phyloP scores from a whole-genome alignment of 2,113 vertebrate genomes.

The Blennius ocellaris region DNA sequence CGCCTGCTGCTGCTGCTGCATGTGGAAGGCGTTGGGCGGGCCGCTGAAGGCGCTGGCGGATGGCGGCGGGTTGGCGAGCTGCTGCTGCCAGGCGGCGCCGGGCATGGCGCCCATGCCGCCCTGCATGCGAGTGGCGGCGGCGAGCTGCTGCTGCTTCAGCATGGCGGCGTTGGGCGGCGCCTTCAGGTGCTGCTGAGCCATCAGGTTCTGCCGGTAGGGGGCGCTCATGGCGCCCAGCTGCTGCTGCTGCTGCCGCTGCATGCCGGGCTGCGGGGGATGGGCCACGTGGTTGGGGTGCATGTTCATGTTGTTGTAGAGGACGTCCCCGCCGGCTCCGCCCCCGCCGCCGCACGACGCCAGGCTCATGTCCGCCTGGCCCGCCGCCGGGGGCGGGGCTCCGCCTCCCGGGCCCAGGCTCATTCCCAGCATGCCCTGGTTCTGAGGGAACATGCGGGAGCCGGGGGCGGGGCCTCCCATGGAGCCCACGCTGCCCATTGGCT shows the following conservation, averaged over 20 bases:
- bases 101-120: conserved; percentile 65
- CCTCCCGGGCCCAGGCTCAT: conserved; percentile 85
- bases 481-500: conserved; percentile 86
- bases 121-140: conserved; percentile 81
- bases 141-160: conserved; percentile 88
- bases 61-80: conserved; percentile 84
- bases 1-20: conserved; percentile 87
- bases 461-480: conserved; percentile 87
- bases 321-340: conserved; percentile 82
- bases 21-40: conserved; percentile 84
- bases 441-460: conserved; percentile 89
- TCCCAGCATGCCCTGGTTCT: conserved; percentile 89
- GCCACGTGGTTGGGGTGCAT: conserved; percentile 79
- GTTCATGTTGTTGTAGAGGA: conserved; percentile 87
- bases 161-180: conserved; percentile 85
- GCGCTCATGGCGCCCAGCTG: conserved; percentile 81
- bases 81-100: conserved; percentile 89
- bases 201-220: conserved; percentile 88
- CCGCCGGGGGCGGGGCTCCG: conserved; percentile 80
- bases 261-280: conserved; percentile 65
- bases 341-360: conserved; percentile 85
- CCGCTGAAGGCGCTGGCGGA: conserved; percentile 70
- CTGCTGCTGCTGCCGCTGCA: conserved; percentile 86
- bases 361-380: conserved; percentile 86
- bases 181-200: conserved; percentile 85